Conservation (phyloP, 2,113 vertebrate genomes). For the Ptilorrhoa leucosticta region DNA sequence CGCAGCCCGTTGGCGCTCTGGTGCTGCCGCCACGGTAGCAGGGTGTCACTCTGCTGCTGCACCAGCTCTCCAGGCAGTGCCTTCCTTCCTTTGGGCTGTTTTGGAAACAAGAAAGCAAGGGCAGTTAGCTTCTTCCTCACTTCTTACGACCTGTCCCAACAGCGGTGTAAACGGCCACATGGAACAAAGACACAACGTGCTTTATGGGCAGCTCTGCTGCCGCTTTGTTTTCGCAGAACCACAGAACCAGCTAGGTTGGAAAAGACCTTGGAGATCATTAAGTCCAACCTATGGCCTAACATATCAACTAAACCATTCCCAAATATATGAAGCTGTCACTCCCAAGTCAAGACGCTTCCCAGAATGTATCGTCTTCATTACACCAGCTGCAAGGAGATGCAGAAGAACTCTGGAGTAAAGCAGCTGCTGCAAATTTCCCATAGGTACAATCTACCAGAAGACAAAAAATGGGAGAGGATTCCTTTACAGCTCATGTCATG, state of each 20-base stretch:
- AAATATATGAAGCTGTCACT: slow-evolving; percentile 46
- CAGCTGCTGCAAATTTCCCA: background rate
- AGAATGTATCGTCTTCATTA: background rate
- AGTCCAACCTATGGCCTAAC: background rate
- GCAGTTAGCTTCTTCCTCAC: background rate
- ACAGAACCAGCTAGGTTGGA: background rate
- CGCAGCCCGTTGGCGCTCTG: slow-evolving; percentile 74
- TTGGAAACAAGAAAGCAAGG: background rate
- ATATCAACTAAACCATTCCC: background rate
- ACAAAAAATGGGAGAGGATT: background rate
- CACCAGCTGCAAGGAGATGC: background rate
- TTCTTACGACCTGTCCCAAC: background rate
- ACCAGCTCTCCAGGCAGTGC: slow-evolving; percentile 45
- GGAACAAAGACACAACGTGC: background rate
- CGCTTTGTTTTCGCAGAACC: background rate
- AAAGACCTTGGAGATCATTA: background rate
- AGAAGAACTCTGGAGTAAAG: background rate
- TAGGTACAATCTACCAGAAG: background rate
- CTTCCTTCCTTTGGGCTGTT: slow-evolving; percentile 59
- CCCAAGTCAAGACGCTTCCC: slow-evolving; percentile 26
- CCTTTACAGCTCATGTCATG: background rate
- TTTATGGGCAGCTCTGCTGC: background rate
- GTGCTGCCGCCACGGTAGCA: slow-evolving; percentile 73
- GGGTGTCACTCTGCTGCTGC: slow-evolving; percentile 69
- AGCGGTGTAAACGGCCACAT: accelerated